Evolutionary conservation across 2,797 vertebrate species (phyloP), one percentile per base, ranked within the genome.

Genomic region (Synanceia verrucosa): DNA sequence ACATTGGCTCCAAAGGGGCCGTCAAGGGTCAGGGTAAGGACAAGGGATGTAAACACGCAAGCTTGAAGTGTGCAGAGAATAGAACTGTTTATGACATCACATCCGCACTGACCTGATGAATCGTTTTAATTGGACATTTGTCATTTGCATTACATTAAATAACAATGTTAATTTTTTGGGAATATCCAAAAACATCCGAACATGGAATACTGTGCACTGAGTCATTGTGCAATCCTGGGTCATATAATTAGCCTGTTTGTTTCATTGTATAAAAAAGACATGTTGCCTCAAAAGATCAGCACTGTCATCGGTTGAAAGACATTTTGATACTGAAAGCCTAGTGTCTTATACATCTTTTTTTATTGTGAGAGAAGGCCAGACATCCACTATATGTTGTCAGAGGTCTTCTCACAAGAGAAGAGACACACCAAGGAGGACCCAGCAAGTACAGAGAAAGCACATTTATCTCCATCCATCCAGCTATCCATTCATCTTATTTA

Each of bases 1-100:
- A 33, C 73, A 74, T 46, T 74, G 78, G 77, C 73, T 82, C 86
- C 87, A 73, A 44, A 48, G 46, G 13, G 79, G 24, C 69, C 61
- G 33, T 65, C 41, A 39, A 13, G 59, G 72, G 71, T 78, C 78
- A 77, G 18, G 46, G 48, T 63, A 43, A 84, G 71, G 79, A 78
- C 79, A 77, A 33, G 57, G 36, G 31, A 47, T 60, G 57, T 41
- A 65, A 82, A 77, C 47, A 63, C 1, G 28, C 19, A 59, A 57
- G 44, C 37, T 46, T 55, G 43, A 55, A 48, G 23, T 28, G 23
- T 28, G 33, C 50, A 74, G 37, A 68, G 23, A 58, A 43, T 29
- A 67, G 31, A 61, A 47, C 23, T 24, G 3, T 5, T 46, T 11
- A 31, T 26, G 29, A 29, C 2, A 50, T 55, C 16, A 31, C 28